phyloP scores from a whole-genome alignment of 2,113 vertebrate genomes.

The Apteryx mantelli region DNA sequence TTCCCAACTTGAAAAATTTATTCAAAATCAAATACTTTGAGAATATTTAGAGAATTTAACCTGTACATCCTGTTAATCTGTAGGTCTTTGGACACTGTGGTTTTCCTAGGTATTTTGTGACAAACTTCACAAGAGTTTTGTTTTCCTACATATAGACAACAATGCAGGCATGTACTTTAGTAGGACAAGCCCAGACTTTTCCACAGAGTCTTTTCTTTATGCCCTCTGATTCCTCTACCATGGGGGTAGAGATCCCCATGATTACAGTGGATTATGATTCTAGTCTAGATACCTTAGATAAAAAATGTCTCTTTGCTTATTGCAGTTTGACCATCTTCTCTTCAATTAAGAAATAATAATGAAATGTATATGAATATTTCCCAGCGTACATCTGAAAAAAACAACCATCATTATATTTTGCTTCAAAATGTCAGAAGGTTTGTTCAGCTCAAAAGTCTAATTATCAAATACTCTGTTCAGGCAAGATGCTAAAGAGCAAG shows the following conservation, averaged over 20 bases:
- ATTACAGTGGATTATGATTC: neutral
- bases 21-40: neutral
- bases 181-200: neutral
- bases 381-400: neutral
- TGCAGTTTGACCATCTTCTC: neutral
- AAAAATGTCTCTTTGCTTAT: neutral
- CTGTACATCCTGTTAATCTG: neutral
- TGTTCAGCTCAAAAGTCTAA: neutral
- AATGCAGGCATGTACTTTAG: neutral
- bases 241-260: neutral
- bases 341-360: neutral
- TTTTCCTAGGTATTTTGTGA: neutral
- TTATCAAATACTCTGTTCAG: neutral
- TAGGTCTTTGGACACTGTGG: neutral
- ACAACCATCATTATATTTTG: neutral
- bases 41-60: neutral
- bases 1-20: neutral
- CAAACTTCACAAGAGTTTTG: neutral
- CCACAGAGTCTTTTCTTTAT: neutral
- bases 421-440: neutral
- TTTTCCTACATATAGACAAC: neutral
- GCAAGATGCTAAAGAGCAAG: neutral
- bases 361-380: neutral
- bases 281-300: neutral
- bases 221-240: neutral